phyloP scores from a whole-genome alignment of 2,888 invertebrate species.

The Encarsia formosa region DNA sequence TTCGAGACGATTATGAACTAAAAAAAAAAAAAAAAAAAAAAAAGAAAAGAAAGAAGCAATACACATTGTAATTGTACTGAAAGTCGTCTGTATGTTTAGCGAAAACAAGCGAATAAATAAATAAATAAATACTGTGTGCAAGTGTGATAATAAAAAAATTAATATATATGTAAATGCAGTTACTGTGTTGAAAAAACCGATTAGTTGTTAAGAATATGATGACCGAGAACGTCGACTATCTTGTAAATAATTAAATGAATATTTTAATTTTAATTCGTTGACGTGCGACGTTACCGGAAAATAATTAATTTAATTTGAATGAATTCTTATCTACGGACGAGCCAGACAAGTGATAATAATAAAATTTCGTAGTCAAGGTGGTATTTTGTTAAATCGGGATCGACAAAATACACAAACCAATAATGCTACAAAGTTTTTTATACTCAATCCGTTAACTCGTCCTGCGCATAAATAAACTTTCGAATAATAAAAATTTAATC shows the following conservation, averaged over 20 bases:
- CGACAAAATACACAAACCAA: too few relatives aligned
- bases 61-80: conserved; percentile 59
- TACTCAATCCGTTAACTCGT: conserved; percentile 8
- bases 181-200: conserved; percentile 23
- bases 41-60: conserved; percentile 57
- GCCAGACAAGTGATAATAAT: conserved; percentile 15
- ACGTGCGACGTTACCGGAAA: conserved; percentile 16
- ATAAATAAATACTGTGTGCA: conserved; percentile 7
- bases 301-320: too few relatives aligned
- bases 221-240: conserved; percentile 24
- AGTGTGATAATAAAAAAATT: conserved; percentile 27
- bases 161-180: conserved; percentile 32
- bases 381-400: too few relatives aligned
- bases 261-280: conserved; percentile 21
- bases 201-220: too few relatives aligned
- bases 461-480: not conserved
- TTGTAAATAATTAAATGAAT: conserved; percentile 31
- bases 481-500: not conserved
- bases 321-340: conserved; percentile 4
- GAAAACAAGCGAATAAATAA: conserved; percentile 7
- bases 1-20: not conserved
- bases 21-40: conserved; percentile 2
- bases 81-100: conserved; percentile 14
- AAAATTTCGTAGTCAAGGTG: not conserved
- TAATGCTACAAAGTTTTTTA: conserved; percentile 23